A percentile compares a stretch with the other conserved stretches of the same genome.
phyloP scores from a whole-genome alignment of 2,888 invertebrate genomes.

The Chorisops tibialis region DNA sequence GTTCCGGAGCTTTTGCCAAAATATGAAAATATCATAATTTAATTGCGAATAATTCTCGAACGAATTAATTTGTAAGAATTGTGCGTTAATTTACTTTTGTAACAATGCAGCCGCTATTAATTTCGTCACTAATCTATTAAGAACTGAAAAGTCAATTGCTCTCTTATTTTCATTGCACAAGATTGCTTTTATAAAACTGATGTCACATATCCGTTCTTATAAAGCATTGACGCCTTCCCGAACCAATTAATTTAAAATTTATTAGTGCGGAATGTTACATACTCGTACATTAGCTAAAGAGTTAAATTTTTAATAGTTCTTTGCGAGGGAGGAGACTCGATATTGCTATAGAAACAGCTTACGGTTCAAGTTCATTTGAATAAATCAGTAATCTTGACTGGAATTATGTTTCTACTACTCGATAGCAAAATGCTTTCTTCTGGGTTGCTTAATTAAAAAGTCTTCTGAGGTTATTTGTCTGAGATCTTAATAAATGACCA shows the following conservation, averaged over 20 bases:
- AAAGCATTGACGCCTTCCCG: constrained; percentile 16
- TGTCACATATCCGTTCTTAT: constrained; percentile 8
- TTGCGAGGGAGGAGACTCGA: background rate
- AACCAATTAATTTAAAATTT: constrained; percentile 23
- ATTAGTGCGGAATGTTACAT: background rate
- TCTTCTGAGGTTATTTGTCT: no score
- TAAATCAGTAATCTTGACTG: background rate
- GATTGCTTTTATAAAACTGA: constrained; percentile 20
- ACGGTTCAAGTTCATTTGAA: background rate
- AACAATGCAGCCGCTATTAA: background rate
- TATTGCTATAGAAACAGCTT: background rate
- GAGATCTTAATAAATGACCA: no score
- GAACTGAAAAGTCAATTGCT: background rate
- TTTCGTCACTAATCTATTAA: background rate
- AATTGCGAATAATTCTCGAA: no score
- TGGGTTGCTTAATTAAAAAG: no score
- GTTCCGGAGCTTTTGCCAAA: no score
- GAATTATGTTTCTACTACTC: constrained; percentile 35
- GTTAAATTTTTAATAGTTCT: background rate
- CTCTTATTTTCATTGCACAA: background rate
- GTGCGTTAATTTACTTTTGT: background rate
- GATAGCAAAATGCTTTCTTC: no score
- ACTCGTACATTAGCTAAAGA: background rate
- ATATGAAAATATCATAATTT: no score
- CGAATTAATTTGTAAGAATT: no score